Percentiles rank a stretch among this genome's conserved stretches.
Evolutionary conservation across 1,140 invertebrate species (phyloP).

Genomic region (Halesus radiatus): DNA sequence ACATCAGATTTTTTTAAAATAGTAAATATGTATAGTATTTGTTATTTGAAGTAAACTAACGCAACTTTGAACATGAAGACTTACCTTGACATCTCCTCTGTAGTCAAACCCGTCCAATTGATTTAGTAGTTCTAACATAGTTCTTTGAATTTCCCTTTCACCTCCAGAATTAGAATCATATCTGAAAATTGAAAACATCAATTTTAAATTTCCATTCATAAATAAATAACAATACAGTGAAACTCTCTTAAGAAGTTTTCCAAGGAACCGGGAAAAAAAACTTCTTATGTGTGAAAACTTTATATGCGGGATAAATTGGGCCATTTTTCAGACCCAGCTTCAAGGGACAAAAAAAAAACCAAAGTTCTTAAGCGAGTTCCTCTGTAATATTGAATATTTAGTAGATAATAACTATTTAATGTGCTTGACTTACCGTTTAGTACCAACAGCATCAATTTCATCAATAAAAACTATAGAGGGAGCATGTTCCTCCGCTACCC

Average conservation of each 20-base stretch:
- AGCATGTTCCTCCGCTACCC: conserved; percentile 99
- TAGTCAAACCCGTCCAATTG: conserved; percentile 99
- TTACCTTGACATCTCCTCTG: conserved; percentile 92
- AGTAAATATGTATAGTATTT: too few relatives aligned
- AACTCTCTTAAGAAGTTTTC: too few relatives aligned
- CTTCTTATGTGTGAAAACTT: too few relatives aligned
- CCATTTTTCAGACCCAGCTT: too few relatives aligned
- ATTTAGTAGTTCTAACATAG: conserved; percentile 99
- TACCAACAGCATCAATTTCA: conserved; percentile 99
- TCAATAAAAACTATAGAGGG: conserved; percentile 99
- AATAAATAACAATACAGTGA: too few relatives aligned
- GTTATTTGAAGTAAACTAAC: too few relatives aligned
- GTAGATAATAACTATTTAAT: neutral
- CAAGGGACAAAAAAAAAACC: too few relatives aligned
- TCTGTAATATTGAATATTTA: neutral
- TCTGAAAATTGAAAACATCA: conserved; percentile 56
- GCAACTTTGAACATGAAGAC: too few relatives aligned
- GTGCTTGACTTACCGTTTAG: conserved; percentile 81
- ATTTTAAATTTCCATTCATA: neutral
- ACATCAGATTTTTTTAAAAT: too few relatives aligned
- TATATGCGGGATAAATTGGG: too few relatives aligned
- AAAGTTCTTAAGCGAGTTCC: too few relatives aligned
- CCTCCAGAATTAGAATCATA: conserved; percentile 99
- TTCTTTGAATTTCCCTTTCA: conserved; percentile 99
- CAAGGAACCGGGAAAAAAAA: too few relatives aligned